Conservation (phyloP, 2,888 invertebrate genomes). For the Orthosia gracilis region DNA sequence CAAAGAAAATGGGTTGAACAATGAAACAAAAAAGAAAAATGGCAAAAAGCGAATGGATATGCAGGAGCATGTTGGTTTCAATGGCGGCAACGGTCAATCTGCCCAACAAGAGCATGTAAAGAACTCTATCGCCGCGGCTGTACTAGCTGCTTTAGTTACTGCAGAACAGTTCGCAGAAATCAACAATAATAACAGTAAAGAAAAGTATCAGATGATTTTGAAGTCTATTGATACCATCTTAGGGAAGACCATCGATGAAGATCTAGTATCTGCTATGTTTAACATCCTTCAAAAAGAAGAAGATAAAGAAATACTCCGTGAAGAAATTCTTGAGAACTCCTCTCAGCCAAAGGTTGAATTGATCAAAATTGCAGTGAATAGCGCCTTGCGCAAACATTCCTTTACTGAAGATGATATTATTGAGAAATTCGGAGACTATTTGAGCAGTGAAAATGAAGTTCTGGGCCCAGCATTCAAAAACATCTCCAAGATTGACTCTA, state of each 20-base stretch:
- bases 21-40: constrained; percentile 80
- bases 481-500: constrained; percentile 92
- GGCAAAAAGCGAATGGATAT: constrained; percentile 78
- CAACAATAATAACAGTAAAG: constrained; percentile 88
- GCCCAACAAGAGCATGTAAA: constrained; percentile 89
- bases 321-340: constrained; percentile 88
- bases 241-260: constrained; percentile 87
- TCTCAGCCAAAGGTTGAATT: constrained; percentile 92
- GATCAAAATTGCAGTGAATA: constrained; percentile 91
- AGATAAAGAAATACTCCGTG: constrained; percentile 85
- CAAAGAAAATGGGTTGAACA: constrained; percentile 72
- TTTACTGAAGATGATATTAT: constrained; percentile 91
- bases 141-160: constrained; percentile 88
- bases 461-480: constrained; percentile 92
- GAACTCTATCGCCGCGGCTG: constrained; percentile 90
- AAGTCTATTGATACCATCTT: constrained; percentile 90
- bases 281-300: constrained; percentile 89
- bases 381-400: constrained; percentile 84
- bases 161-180: constrained; percentile 89
- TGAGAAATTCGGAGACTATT: constrained; percentile 92
- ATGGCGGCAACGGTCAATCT: constrained; percentile 76
- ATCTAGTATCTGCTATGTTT: constrained; percentile 88
- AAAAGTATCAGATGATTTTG: constrained; percentile 88
- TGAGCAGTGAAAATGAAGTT: constrained; percentile 92
- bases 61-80: constrained; percentile 70